Percentiles rank a stretch among this genome's conserved stretches.
Evolutionary conservation across 2,113 vertebrate species (phyloP).

Genomic region (Saimiri boliviensis): DNA sequence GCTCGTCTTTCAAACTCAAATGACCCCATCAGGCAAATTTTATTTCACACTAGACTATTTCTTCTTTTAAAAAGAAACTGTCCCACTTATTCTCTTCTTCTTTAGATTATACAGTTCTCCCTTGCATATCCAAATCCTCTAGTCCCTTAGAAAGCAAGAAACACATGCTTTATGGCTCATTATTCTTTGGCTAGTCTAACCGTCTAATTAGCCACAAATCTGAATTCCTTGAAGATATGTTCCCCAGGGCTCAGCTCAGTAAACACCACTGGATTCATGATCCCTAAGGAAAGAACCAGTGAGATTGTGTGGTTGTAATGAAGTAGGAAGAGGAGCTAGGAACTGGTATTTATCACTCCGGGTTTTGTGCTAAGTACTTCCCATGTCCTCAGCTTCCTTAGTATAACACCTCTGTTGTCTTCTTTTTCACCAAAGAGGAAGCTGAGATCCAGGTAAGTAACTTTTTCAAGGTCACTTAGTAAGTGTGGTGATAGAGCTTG

Average conservation of each 20-base stretch:
- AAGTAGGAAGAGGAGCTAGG: not conserved
- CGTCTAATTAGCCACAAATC: not conserved
- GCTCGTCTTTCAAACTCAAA: not conserved
- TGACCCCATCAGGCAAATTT: not conserved
- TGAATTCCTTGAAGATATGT: not conserved
- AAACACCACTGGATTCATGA: not conserved
- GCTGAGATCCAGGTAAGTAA: not conserved
- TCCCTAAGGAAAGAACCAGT: not conserved
- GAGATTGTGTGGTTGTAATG: not conserved
- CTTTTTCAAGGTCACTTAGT: not conserved
- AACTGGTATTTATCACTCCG: not conserved
- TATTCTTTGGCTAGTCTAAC: not conserved
- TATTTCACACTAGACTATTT: not conserved
- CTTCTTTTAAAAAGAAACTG: not conserved
- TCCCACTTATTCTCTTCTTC: not conserved
- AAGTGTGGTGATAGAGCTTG: not conserved
- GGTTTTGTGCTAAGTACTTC: not conserved
- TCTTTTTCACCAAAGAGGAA: slow-evolving; percentile 6
- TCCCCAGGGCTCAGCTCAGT: not conserved
- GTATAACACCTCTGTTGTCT: not conserved
- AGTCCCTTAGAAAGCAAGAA: not conserved
- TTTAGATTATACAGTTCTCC: not conserved
- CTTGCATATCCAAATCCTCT: not conserved
- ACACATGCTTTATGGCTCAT: not conserved
- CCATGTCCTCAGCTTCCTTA: not conserved